Conservation (phyloP, 1,140 invertebrate genomes). For the fruit fly (Drosophila melanogaster) region Release_6_plus_ISO1_MT NT_033779.5:11813001-11813500, state of each 20-base stretch:
- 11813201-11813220: constrained; percentile 73
- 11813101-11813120: constrained; percentile 14
- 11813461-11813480: constrained; percentile 12
- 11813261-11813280: constrained; percentile 8
- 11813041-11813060: constrained; percentile 1
- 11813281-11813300: constrained; percentile 9
- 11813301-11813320: not conserved
- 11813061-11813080: not conserved
- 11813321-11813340: constrained; percentile 27
- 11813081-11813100: too few relatives aligned
- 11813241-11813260: constrained; percentile 49
- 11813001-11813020: not conserved
- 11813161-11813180: constrained; percentile 58
- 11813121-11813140: not conserved
- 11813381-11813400: not conserved
- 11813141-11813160: constrained; percentile 32
- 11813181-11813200: constrained; percentile 48
- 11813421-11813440: constrained; percentile 46
- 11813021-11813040: not conserved
- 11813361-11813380: constrained; percentile 10
- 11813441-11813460: constrained; percentile 30
- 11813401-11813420: constrained; percentile 17
- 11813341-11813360: constrained; percentile 30
- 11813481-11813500: constrained; percentile 50
- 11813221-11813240: constrained; percentile 70